phyloP scores from a whole-genome alignment of 1,140 invertebrate genomes.

The Lysiphlebus fabarum region DNA sequence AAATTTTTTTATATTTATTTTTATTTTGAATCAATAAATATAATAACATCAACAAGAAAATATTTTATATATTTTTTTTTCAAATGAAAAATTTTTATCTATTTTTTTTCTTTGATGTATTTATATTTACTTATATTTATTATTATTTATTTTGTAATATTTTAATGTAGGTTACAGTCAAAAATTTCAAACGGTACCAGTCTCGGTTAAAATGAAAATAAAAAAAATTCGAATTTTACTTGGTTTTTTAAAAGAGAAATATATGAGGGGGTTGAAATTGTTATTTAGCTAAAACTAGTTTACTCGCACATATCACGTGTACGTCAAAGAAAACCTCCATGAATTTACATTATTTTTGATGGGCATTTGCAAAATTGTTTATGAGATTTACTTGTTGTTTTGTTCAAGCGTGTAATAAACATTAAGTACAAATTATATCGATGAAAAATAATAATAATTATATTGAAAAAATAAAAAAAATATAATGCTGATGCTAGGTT shows the following conservation, averaged over 20 bases:
- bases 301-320: slow-evolving; percentile 15
- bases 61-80: too few species aligned
- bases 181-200: slow-evolving; percentile 24
- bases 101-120: too few species aligned
- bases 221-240: too few species aligned
- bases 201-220: background rate
- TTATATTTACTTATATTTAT: too few species aligned
- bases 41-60: too few species aligned
- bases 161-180: slow-evolving; percentile 9
- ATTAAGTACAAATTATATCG: background rate
- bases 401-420: background rate
- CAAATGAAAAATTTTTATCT: too few species aligned
- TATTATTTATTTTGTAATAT: background rate
- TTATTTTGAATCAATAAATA: too few species aligned
- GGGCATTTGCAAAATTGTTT: slow-evolving; percentile 21
- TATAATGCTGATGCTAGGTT: background rate
- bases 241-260: too few species aligned
- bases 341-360: slow-evolving; percentile 20
- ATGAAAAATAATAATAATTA: background rate
- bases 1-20: too few species aligned
- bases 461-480: background rate
- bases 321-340: slow-evolving; percentile 13
- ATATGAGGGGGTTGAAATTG: too few species aligned
- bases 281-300: too few species aligned
- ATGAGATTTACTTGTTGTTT: background rate